phyloP scores from a whole-genome alignment of 2,888 invertebrate species.

The Lasioglossum figueresi region DNA sequence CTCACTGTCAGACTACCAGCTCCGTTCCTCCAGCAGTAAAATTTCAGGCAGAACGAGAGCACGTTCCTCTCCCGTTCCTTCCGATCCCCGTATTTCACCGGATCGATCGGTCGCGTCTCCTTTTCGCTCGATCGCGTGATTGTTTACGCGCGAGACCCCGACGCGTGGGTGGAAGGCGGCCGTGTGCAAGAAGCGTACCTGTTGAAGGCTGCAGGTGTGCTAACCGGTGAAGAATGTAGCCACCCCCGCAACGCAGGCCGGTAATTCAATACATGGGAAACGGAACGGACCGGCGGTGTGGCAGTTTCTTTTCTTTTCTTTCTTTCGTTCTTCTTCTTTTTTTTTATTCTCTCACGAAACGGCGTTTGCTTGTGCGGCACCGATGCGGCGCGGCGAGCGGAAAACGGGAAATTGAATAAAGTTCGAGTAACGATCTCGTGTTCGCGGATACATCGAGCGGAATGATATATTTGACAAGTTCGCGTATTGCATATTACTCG shows the following conservation, averaged over 20 bases:
- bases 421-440: conserved; percentile 62
- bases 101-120: conserved; percentile 27
- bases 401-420: conserved; percentile 77
- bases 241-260: conserved; percentile 21
- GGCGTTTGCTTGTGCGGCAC: conserved; percentile 57
- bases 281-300: conserved; percentile 13
- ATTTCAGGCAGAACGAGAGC: background rate
- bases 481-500: conserved; percentile 77
- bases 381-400: conserved; percentile 30
- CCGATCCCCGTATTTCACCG: conserved; percentile 37
- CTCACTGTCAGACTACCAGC: background rate
- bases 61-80: background rate
- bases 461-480: conserved; percentile 81
- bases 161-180: conserved; percentile 12
- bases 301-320: background rate
- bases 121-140: conserved; percentile 58
- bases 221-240: conserved; percentile 20
- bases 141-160: conserved; percentile 63
- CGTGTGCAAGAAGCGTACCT: conserved; percentile 56
- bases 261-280: conserved; percentile 57
- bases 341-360: background rate
- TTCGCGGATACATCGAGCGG: conserved; percentile 75
- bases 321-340: too few relatives aligned
- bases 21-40: background rate
- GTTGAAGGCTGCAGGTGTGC: conserved; percentile 64